Base-by-base conservation (phyloP, 2,113 vertebrate genomes). In the Paratilapia polleni region DNA sequence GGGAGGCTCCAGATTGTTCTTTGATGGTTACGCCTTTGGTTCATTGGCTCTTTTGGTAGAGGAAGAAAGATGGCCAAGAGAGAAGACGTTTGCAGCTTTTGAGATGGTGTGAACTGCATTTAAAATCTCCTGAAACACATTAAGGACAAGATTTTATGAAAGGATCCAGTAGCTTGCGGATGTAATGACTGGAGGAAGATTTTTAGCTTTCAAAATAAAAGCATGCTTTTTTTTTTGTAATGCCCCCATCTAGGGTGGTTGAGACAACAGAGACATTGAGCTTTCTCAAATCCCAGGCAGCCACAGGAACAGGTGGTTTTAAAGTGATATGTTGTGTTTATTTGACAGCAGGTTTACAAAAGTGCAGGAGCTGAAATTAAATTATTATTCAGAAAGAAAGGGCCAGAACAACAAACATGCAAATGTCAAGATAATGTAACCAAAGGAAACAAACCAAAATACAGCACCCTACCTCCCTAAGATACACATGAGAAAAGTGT, bases 1-100 rank as follows among this genome's bases (percentile, higher is more conserved):
- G 79, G 26, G 79, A 85, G 22, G 28, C 28, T 70, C 31, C 60
- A 62, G 57, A 73, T 22, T 78, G 62, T 8, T 52, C 60, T 82
- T 57, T 76, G 78, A 73, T 0, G 43, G 47, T 26, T 52, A 73
- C 11, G 68, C 68, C 68, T n/a, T 54, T 47, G n/a, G 68, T 54
- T 73, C 47, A 0, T 73, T 19, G 13, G 47, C 26, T 19, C 19
- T 0, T 54, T n/a, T 73, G 2, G 68, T 54, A 34, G 17, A 54
- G 52, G 47, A 73, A 54, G 68, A 73, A 54, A 3, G 68, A 31
- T n/a, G 68, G 26, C 54, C 26, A 34, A 5, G 47, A 34, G 10
- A 52, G 47, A 73, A 36, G 36, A 36, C 0, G 47, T 34, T 73
- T 31, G 19, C 47, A 73, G 68, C 68, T 28, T 73, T n/a, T n/a